A percentile compares a stretch with the other conserved stretches of the same genome.
phyloP scores from a whole-genome alignment of 1,140 invertebrate genomes.

The Paraescarpia echinospica region DNA sequence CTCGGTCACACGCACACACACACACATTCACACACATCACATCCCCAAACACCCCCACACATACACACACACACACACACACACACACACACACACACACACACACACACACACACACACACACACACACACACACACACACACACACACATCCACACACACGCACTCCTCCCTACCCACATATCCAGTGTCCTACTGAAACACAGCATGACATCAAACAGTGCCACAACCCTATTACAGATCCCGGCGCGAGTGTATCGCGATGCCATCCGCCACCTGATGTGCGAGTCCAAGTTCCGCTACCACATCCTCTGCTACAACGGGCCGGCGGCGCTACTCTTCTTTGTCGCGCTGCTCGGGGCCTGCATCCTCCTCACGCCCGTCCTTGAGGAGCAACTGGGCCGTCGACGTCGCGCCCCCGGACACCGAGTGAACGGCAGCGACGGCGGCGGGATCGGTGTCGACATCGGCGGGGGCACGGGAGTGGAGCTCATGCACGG shows the following conservation, averaged over 20 bases:
- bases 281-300: conserved; percentile 23
- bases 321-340: conserved; percentile 16
- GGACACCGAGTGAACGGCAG: not conserved
- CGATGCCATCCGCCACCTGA: conserved; percentile 23
- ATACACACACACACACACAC: too few relatives aligned
- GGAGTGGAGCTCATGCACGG: conserved; percentile 26
- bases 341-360: conserved; percentile 19
- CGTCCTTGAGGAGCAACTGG: conserved; percentile 11
- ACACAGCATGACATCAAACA: too few relatives aligned
- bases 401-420: too few relatives aligned
- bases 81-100: too few relatives aligned
- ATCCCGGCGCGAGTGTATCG: conserved; percentile 22
- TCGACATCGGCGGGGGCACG: conserved; percentile 8
- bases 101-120: too few relatives aligned
- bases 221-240: not conserved
- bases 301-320: conserved; percentile 30
- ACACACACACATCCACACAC: too few relatives aligned
- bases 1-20: too few relatives aligned
- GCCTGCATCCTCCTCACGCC: conserved; percentile 23
- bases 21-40: too few relatives aligned
- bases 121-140: not conserved
- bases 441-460: too few relatives aligned
- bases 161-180: too few relatives aligned
- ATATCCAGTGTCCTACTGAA: too few relatives aligned
- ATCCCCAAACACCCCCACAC: too few relatives aligned